Base-by-base conservation (phyloP, 2,113 vertebrate species). In the Sturnus vulgaris region DNA sequence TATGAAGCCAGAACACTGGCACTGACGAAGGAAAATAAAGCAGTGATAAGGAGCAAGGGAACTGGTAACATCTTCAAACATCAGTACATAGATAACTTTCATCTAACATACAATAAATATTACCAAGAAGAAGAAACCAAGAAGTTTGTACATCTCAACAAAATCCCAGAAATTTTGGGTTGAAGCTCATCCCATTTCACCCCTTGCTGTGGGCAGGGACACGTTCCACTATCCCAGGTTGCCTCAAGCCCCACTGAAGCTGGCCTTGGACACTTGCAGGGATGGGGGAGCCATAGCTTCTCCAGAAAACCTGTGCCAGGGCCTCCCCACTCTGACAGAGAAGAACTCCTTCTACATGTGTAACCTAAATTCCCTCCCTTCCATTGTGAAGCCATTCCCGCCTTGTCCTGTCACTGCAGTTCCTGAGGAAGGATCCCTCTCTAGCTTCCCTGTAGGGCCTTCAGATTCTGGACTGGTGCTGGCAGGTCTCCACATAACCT, bases 181-280 rank as follows among this genome's bases (percentile, higher is more conserved):
- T 72, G 59, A 8, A 63, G 15, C 19, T 20, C 50, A 42, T 27
- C 22, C 11, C 7, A 17, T 56, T 30, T 13, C 22, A 56, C 4
- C 3, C 6, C 30, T 31, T 57, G 50, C 18, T 44, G 22, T 6
- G 33, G 37, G 15, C 37, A 80, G 35, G 42, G 59, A 28, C 37
- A 73, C 27, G 22, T 44, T 11, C 27, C 52, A 50, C 18, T 24
- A 0, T 1, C 1, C 44, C 77, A 88, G 15, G 27, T 0, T 57
- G 37, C 33, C 59, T 33, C 59, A 50, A 49, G 30, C 40, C 27
- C 56, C 1, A 0, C 25, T 59, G 65, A 79, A 0, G 15, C 28
- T 18, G 33, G 33, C 27, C 39, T 73, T 52, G 53, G 39, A 4
- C 46, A 66, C 9, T 53, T 0, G 10, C 33, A 82, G 46, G 37